Percentiles rank a stretch among this genome's conserved stretches.
phyloP scores from a whole-genome alignment of 2,888 invertebrate genomes.

The Brachynemurus nebulosus region DNA sequence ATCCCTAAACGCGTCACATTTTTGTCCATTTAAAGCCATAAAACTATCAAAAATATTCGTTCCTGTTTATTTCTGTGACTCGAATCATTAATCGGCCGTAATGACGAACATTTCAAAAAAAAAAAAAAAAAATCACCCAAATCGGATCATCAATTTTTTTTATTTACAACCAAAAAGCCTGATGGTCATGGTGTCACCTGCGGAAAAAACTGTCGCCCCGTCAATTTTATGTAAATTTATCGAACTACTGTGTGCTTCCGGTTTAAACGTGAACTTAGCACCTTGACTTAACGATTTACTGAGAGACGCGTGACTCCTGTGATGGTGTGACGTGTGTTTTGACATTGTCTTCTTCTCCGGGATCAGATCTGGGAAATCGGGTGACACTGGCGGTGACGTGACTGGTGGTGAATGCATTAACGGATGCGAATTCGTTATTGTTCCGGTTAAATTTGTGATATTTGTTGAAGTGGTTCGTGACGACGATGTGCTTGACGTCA shows the following conservation, averaged over 20 bases:
- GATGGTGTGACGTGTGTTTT: constrained; percentile 1
- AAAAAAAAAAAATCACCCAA: too few relatives aligned
- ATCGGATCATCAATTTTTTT: too few relatives aligned
- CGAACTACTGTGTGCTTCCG: constrained; percentile 25
- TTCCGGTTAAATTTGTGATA: constrained; percentile 9
- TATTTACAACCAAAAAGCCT: too few relatives aligned
- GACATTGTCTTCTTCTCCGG: constrained; percentile 21
- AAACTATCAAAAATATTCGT: too few relatives aligned
- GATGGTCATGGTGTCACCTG: too few relatives aligned
- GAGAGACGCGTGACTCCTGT: neutral
- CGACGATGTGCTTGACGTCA: neutral
- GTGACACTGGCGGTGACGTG: constrained; percentile 26
- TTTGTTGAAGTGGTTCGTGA: neutral
- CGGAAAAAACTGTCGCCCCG: too few relatives aligned
- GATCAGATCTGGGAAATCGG: constrained; percentile 30
- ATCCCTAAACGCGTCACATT: too few relatives aligned
- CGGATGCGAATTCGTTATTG: constrained; percentile 31
- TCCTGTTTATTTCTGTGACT: too few relatives aligned
- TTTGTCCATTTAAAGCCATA: too few relatives aligned
- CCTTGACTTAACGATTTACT: neutral
- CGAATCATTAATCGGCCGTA: too few relatives aligned
- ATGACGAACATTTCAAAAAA: too few relatives aligned
- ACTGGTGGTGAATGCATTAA: constrained; percentile 26
- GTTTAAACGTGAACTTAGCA: constrained; percentile 20
- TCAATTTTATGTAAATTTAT: constrained; percentile 3